Evolutionary conservation across 2,797 vertebrate species (phyloP), one percentile per base, ranked within the genome.

Genomic region (Hafferia zeledoni): DNA sequence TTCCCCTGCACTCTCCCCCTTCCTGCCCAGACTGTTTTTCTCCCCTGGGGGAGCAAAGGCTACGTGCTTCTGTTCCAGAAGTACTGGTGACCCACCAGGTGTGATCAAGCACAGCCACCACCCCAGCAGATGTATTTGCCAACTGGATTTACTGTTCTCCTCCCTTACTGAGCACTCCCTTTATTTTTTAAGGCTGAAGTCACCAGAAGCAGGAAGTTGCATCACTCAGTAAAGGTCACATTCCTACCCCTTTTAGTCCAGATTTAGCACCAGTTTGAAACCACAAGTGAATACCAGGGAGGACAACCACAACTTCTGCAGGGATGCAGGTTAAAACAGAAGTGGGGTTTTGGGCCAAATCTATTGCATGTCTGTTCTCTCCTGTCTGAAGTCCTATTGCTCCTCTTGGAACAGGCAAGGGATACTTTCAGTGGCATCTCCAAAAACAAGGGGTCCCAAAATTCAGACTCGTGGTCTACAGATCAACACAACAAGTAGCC

Each of bases 231-330:
- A 83, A 77, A 95, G 85, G 89, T 89, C 84, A 87, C 78, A 87
- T 87, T 95, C 92, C 78, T 93, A 89, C 90, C 79, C 91, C 77
- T 89, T 93, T 76, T 28, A 47, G 41, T 90, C 68, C 77, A 90
- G 82, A 96, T 95, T 97, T 96, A 96, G 92, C 89, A 65, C 37
- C 76, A 31, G 83, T 20, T 90, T 53, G 77, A 88, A 96, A 85
- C 94, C 78, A 23, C 88, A 94, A 91, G 52, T 31, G 70, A 77
- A 60, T 19, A 41, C 59, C 30, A 69, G 27, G 59, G 70, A 90
- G 76, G 60, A 65, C 33, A 80, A 60, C 74, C 80, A 33, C 77
- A 87, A 13, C 49, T 79, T 93, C 80, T 91, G 74, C 70, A 86
- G 53, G 7, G 31, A 65, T 65, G 53, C 39, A 68, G 39, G 50